These are phyloP conservation scores for Meliscaeva auricollis DNA, from an alignment of 2,888 invertebrate species.

Conservation along the genomic window DNA sequence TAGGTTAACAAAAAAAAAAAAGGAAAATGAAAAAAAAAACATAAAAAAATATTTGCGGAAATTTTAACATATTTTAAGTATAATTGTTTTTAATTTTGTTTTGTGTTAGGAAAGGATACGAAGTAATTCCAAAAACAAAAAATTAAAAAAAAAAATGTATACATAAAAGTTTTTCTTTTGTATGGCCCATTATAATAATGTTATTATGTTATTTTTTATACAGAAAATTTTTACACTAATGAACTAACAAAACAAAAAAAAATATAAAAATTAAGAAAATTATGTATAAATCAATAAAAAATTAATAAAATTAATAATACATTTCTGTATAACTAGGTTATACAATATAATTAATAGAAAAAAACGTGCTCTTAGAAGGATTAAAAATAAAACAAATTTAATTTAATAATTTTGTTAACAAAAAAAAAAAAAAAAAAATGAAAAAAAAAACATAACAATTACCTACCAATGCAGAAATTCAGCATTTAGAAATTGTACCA, in stretches of 20 bases:
- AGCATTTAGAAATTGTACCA: slow-evolving; percentile 73
- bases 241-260: slow-evolving; percentile 35
- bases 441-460: slow-evolving; percentile 44
- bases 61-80: no score
- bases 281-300: slow-evolving; percentile 49
- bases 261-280: slow-evolving; percentile 21
- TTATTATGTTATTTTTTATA: slow-evolving; percentile 69
- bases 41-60: no score
- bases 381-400: slow-evolving; percentile 24
- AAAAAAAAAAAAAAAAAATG: not conserved
- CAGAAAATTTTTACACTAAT: slow-evolving; percentile 67
- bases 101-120: slow-evolving; percentile 24
- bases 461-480: slow-evolving; percentile 68
- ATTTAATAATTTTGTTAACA: slow-evolving; percentile 23
- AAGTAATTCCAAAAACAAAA: not conserved
- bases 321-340: slow-evolving; percentile 30
- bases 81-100: no score
- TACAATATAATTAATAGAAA: slow-evolving; percentile 42
- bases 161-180: slow-evolving; percentile 10
- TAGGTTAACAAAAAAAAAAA: slow-evolving; percentile 19
- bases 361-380: slow-evolving; percentile 66
- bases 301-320: slow-evolving; percentile 45
- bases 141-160: not conserved
- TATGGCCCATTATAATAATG: slow-evolving; percentile 67
- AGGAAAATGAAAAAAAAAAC: slow-evolving; percentile 23